These are phyloP conservation scores for Rattus norvegicus DNA, from an alignment of 2,113 vertebrate species.

Conservation along the genomic window DNA sequence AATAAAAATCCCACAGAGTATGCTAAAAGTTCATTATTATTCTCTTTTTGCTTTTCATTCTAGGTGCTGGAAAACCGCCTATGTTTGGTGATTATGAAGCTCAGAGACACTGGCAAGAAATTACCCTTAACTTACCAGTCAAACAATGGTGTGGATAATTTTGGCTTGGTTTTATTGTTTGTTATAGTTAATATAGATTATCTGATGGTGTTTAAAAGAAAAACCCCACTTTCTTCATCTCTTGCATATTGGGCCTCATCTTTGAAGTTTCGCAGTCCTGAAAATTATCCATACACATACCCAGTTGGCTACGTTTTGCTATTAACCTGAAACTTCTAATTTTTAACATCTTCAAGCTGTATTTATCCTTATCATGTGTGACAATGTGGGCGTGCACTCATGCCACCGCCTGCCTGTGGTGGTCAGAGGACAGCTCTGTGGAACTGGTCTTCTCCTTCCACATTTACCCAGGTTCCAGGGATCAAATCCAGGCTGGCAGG, in stretches of 20 bases:
- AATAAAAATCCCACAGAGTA: background rate
- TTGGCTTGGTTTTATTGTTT: conserved; percentile 45
- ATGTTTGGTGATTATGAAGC: conserved; percentile 99
- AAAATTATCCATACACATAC: background rate
- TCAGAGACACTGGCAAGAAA: conserved; percentile 99
- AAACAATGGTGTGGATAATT: conserved; percentile 91
- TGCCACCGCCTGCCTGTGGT: background rate
- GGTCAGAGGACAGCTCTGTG: background rate
- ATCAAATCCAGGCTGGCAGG: background rate
- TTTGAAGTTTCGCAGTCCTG: conserved; percentile 8
- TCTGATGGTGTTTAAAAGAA: conserved; percentile 44
- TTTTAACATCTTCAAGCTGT: background rate
- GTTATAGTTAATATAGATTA: conserved; percentile 34
- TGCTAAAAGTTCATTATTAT: conserved; percentile 20
- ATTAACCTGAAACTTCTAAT: background rate
- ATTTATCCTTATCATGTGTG: background rate
- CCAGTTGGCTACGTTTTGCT: background rate
- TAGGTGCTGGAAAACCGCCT: conserved; percentile 94
- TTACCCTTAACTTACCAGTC: conserved; percentile 95
- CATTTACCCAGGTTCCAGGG: background rate
- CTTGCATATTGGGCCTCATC: background rate
- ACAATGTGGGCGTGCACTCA: background rate
- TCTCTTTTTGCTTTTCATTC: conserved; percentile 47
- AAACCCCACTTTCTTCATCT: background rate
- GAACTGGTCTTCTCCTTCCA: background rate